phyloP scores from a whole-genome alignment of 2,113 vertebrate species.

The Saccopteryx bilineata region DNA sequence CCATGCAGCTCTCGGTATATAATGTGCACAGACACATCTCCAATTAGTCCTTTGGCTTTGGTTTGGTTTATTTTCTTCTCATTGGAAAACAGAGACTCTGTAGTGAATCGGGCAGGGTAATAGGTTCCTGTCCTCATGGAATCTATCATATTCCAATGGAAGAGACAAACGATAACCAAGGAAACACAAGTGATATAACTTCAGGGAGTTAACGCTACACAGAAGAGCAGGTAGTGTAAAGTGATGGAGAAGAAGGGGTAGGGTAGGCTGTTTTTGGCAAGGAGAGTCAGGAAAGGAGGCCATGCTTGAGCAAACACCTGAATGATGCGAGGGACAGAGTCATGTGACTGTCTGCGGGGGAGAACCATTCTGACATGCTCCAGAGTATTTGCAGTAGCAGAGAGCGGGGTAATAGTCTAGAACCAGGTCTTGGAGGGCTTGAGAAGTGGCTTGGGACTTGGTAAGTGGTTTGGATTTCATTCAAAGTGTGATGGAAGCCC shows the following conservation, averaged over 20 bases:
- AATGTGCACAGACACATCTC: neutral
- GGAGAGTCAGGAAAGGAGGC: neutral
- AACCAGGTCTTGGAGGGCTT: neutral
- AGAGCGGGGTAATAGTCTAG: neutral
- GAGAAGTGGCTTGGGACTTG: neutral
- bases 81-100: neutral
- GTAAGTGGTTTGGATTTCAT: neutral
- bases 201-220: neutral
- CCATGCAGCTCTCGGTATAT: neutral
- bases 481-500: neutral
- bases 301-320: neutral
- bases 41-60: neutral
- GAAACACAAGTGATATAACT: neutral
- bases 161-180: neutral
- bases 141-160: neutral
- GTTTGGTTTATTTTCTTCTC: neutral
- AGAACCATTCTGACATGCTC: neutral
- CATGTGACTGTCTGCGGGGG: fast-evolving
- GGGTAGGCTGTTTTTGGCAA: neutral
- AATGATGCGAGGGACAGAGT: neutral
- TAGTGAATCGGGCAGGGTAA: neutral
- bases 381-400: neutral
- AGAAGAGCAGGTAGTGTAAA: neutral
- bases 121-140: neutral
- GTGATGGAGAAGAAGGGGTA: neutral